Percentiles rank a stretch among this genome's conserved stretches.
Evolutionary conservation across 2,888 invertebrate species (phyloP).

Genomic region (Poecilobothrus nobilitatus): DNA sequence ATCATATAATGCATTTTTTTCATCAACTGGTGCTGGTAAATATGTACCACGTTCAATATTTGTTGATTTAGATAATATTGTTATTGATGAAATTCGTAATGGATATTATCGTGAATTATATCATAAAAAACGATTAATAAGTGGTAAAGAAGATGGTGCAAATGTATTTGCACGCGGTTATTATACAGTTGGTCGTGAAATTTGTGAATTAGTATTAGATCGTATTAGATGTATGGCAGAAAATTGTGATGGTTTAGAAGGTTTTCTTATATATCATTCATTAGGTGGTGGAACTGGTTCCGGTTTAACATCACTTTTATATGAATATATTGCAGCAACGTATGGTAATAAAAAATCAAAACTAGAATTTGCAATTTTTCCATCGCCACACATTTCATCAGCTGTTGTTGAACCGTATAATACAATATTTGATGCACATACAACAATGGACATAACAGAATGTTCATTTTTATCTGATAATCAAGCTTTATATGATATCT

Average conservation of each 20-base stretch:
- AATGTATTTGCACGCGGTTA: slow-evolving; percentile 62
- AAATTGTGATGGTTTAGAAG: slow-evolving; percentile 51
- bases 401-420: slow-evolving; percentile 85
- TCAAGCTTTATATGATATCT: slow-evolving; percentile 81
- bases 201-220: slow-evolving; percentile 50
- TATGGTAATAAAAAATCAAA: slow-evolving; percentile 56
- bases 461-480: slow-evolving; percentile 93
- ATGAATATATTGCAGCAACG: slow-evolving; percentile 57
- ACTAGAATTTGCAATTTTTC: slow-evolving; percentile 53
- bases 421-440: slow-evolving; percentile 86
- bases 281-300: slow-evolving; percentile 56
- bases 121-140: slow-evolving; percentile 60
- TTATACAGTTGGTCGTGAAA: slow-evolving; percentile 56
- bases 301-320: slow-evolving; percentile 57
- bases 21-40: slow-evolving; percentile 45
- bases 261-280: slow-evolving; percentile 57
- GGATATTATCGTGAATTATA: slow-evolving; percentile 55
- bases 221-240: slow-evolving; percentile 50
- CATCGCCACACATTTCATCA: slow-evolving; percentile 58
- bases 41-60: slow-evolving; percentile 58
- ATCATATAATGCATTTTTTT: slow-evolving; percentile 75
- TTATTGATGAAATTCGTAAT: slow-evolving; percentile 47
- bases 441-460: slow-evolving; percentile 77
- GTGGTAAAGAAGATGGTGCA: slow-evolving; percentile 62
- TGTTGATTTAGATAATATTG: slow-evolving; percentile 61